Conservation (phyloP, 35 echinoderm and acorn worm genomes). For the Ophioderma brevispina region DNA sequence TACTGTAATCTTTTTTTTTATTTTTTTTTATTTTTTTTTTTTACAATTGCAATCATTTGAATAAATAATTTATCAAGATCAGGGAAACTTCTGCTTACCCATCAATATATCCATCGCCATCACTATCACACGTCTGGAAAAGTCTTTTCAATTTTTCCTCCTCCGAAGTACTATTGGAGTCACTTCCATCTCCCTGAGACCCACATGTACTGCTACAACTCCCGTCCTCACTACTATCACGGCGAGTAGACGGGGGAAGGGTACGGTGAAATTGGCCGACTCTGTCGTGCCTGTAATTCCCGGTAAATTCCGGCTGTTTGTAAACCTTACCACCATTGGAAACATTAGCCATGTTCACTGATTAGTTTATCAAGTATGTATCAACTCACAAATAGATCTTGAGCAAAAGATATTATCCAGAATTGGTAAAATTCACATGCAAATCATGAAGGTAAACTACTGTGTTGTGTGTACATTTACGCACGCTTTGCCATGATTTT, state of each 20-base stretch:
- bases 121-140: conserved; percentile 73
- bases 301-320: background rate
- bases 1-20: background rate
- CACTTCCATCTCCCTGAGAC: background rate
- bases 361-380: background rate
- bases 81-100: conserved; percentile 62
- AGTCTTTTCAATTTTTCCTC: conserved; percentile 59
- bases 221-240: background rate
- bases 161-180: conserved; percentile 51
- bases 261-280: background rate
- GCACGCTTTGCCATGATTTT: background rate
- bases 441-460: background rate
- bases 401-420: background rate
- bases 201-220: background rate
- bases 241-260: background rate
- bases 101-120: conserved; percentile 81
- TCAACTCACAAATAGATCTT: background rate
- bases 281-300: background rate
- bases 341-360: background rate
- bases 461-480: background rate
- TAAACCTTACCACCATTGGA: background rate
- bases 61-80: background rate
- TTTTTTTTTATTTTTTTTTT: background rate
- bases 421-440: too few species aligned
- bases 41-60: background rate